Evolutionary conservation across 2,113 vertebrate species (phyloP).

Genomic region (Sylvilagus bachmani): DNA sequence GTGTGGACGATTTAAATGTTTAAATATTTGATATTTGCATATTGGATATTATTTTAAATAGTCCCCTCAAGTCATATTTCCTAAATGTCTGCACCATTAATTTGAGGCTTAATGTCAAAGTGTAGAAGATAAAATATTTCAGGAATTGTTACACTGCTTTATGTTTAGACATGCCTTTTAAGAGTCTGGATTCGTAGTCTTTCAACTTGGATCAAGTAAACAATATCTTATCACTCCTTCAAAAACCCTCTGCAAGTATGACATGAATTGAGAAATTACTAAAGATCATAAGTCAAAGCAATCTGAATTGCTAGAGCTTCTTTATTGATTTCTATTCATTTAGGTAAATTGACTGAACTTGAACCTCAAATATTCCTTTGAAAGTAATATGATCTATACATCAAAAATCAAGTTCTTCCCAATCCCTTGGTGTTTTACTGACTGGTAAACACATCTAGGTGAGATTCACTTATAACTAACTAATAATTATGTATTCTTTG

Average conservation of each 20-base stretch:
- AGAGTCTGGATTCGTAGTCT: background rate
- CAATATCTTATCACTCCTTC: background rate
- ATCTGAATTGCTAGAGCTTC: background rate
- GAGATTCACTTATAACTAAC: background rate
- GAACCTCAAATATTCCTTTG: background rate
- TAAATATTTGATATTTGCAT: background rate
- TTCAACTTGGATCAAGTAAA: conserved; percentile 24
- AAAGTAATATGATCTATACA: background rate
- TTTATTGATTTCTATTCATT: background rate
- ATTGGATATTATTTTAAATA: conserved; percentile 41
- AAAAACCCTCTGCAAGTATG: background rate
- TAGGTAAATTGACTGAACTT: background rate
- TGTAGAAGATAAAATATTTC: background rate
- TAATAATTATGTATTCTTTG: background rate
- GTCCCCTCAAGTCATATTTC: background rate
- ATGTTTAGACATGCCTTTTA: conserved; percentile 1
- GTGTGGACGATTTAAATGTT: conserved; percentile 44
- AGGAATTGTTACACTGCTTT: conserved; percentile 21
- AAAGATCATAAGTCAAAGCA: background rate
- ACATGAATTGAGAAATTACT: conserved; percentile 48
- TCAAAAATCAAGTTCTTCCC: background rate
- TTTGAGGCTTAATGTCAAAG: background rate
- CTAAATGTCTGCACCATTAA: conserved; percentile 52
- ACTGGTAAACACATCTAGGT: background rate
- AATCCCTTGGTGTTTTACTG: background rate